Conservation (phyloP, 2,888 invertebrate genomes). For the Quadriops clusia region DNA sequence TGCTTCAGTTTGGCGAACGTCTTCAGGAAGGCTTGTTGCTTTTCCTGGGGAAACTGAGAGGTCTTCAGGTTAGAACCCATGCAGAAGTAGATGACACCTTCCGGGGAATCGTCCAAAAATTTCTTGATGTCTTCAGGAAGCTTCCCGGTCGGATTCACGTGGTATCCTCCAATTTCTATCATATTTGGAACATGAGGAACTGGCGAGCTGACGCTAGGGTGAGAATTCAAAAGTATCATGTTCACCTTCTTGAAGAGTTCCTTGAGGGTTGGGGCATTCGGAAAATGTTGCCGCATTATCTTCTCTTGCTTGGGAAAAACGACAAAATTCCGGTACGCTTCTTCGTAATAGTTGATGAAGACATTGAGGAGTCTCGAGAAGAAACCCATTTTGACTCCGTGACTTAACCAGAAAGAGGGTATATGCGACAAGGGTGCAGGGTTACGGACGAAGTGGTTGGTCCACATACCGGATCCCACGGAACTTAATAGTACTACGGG, state of each 20-base stretch:
- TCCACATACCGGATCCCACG: slow-evolving; percentile 32
- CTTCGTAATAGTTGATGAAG: slow-evolving; percentile 19
- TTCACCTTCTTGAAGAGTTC: slow-evolving; percentile 23
- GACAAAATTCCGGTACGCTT: slow-evolving; percentile 25
- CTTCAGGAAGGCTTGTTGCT: slow-evolving; percentile 41
- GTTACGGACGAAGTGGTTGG: slow-evolving; percentile 37
- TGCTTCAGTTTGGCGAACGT: slow-evolving; percentile 46
- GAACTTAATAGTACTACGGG: slow-evolving; percentile 31
- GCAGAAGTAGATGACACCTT: slow-evolving; percentile 47
- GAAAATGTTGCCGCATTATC: slow-evolving; percentile 24
- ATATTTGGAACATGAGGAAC: slow-evolving; percentile 42
- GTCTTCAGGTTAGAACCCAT: slow-evolving; percentile 49
- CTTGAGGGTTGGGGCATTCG: slow-evolving; percentile 20
- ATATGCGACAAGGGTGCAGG: slow-evolving; percentile 39
- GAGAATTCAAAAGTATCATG: slow-evolving; percentile 29
- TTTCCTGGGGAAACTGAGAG: slow-evolving; percentile 41
- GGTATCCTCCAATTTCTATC: slow-evolving; percentile 46
- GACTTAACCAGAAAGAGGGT: slow-evolving; percentile 35
- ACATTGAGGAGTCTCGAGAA: slow-evolving; percentile 36
- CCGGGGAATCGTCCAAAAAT: slow-evolving; percentile 39
- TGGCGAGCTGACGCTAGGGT: slow-evolving; percentile 39
- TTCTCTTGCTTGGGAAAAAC: slow-evolving; percentile 20
- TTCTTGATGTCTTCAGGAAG: slow-evolving; percentile 38
- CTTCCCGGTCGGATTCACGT: slow-evolving; percentile 25
- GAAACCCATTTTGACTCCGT: slow-evolving; percentile 37